phyloP scores from a whole-genome alignment of 2,888 invertebrate genomes.

The Linnaemya vulpina region DNA sequence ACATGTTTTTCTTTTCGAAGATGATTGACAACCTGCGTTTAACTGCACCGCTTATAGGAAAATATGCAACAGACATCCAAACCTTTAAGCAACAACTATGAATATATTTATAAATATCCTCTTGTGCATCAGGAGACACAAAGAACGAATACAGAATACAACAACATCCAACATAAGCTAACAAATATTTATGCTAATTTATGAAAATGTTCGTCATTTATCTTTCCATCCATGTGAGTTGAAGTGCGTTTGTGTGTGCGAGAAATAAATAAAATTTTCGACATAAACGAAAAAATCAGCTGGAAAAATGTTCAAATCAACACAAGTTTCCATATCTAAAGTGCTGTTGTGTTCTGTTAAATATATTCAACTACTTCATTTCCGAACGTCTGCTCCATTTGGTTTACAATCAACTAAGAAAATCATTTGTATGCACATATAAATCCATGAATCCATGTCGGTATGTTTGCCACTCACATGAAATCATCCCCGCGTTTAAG shows the following conservation, averaged over 20 bases:
- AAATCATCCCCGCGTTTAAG: constrained; percentile 42
- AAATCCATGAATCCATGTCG: no score
- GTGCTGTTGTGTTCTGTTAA: constrained; percentile 53
- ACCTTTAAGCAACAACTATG: constrained; percentile 52
- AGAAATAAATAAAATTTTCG: constrained; percentile 26
- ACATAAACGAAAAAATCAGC: constrained; percentile 30
- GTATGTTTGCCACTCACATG: constrained; percentile 7
- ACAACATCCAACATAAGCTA: constrained; percentile 55
- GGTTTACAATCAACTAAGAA: neutral
- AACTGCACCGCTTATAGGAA: constrained; percentile 67
- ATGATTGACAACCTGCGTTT: constrained; percentile 72
- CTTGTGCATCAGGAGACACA: constrained; percentile 30
- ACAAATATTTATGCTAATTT: constrained; percentile 74
- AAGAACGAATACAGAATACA: constrained; percentile 41
- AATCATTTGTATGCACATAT: neutral
- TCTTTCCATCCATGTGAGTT: constrained; percentile 65
- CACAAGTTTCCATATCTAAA: constrained; percentile 56
- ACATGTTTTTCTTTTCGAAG: constrained; percentile 59
- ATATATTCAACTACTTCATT: constrained; percentile 51
- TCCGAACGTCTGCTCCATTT: constrained; percentile 21
- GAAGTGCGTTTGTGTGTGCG: constrained; percentile 34
- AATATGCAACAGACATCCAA: constrained; percentile 30
- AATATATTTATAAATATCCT: constrained; percentile 66
- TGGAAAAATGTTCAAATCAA: constrained; percentile 35
- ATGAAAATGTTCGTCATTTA: constrained; percentile 73